Percentiles rank a stretch among this genome's conserved stretches.
These are phyloP conservation scores for Apteryx mantelli DNA, from an alignment of 2,113 vertebrate genomes.

Conservation along the genomic window DNA sequence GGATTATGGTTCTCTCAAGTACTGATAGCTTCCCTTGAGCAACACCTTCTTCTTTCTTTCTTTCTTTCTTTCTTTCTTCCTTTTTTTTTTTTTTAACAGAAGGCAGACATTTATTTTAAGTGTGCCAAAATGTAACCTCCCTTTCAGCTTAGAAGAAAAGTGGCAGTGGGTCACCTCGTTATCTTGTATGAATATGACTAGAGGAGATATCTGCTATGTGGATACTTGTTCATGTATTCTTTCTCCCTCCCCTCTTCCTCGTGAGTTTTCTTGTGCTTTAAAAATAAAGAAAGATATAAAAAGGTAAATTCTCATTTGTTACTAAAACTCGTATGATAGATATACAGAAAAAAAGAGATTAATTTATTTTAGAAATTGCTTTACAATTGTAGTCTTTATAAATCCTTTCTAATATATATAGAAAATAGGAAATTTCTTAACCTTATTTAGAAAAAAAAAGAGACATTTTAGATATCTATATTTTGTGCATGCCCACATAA, in stretches of 20 bases:
- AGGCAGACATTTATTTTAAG: conserved; percentile 35
- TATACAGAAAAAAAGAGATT: background rate
- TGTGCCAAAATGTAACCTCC: conserved; percentile 1
- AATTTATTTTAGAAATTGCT: background rate
- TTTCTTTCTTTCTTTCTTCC: background rate
- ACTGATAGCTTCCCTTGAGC: conserved; percentile 60
- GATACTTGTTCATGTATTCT: background rate
- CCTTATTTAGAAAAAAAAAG: background rate
- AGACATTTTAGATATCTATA: background rate
- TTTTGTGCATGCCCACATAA: background rate
- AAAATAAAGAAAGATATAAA: background rate
- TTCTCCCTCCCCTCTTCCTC: background rate
- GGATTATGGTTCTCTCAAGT: conserved; percentile 61
- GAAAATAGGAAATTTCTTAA: background rate
- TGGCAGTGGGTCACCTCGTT: background rate
- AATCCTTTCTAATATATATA: background rate
- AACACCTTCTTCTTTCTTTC: background rate
- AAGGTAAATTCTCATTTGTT: background rate
- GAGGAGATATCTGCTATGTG: background rate
- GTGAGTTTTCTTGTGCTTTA: background rate
- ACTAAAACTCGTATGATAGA: background rate
- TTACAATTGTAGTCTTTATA: background rate
- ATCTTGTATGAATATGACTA: background rate
- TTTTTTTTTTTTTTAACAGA: background rate
- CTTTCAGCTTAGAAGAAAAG: background rate